Conservation (phyloP, 2,888 invertebrate species). For the Amorpha juglandis region DNA sequence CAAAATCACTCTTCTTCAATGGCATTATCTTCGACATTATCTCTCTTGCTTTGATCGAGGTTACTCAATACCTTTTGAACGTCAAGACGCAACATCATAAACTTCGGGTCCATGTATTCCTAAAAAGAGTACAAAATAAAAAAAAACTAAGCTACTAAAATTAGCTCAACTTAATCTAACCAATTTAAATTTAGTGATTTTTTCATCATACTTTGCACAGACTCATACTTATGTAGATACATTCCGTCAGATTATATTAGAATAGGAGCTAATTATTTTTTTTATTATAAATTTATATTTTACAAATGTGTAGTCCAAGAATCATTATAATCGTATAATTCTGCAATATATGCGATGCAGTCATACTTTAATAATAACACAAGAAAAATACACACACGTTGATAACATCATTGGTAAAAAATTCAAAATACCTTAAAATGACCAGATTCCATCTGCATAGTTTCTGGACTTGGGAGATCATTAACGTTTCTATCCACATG, state of each 20-base stretch:
- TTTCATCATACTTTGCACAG: too few species aligned
- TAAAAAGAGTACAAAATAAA: constrained; percentile 45
- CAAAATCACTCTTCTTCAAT: constrained; percentile 39
- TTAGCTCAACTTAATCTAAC: too few species aligned
- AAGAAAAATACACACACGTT: too few species aligned
- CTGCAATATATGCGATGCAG: too few species aligned
- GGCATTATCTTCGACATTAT: constrained; percentile 44
- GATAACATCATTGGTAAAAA: neutral
- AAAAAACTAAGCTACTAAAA: neutral
- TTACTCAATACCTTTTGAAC: constrained; percentile 75
- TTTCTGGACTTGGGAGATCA: constrained; percentile 41
- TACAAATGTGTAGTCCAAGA: too few species aligned
- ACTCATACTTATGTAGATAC: too few species aligned
- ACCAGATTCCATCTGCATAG: constrained; percentile 47
- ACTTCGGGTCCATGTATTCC: constrained; percentile 79
- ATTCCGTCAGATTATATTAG: too few species aligned
- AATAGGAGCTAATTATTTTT: too few species aligned
- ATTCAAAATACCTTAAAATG: constrained; percentile 51
- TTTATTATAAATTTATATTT: too few species aligned
- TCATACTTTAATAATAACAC: too few species aligned
- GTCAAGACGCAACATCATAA: constrained; percentile 77
- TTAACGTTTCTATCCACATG: constrained; percentile 35
- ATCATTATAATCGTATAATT: too few species aligned
- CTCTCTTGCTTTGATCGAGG: constrained; percentile 62
- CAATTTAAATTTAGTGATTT: too few species aligned